Percentiles rank a stretch among this genome's conserved stretches.
Conservation (phyloP, 1,140 invertebrate species). For the Drosophila nannoptera region DNA sequence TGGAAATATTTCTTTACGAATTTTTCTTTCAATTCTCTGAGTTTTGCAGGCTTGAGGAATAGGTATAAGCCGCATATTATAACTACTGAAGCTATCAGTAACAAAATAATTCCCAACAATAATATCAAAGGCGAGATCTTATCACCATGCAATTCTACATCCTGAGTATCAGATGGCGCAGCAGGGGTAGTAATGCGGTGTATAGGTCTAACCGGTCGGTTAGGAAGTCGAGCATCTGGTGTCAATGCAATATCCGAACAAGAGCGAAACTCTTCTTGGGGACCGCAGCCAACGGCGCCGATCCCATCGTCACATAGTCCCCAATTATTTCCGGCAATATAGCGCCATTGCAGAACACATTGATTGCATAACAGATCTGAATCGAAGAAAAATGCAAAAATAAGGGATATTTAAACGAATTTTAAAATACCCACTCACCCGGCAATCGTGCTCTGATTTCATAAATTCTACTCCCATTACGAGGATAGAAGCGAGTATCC, state of each 20-base stretch:
- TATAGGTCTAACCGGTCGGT: slow-evolving; percentile 48
- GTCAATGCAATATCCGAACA: slow-evolving; percentile 90
- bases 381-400: not conserved
- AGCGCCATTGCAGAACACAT: slow-evolving; percentile 75
- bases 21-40: slow-evolving; percentile 8
- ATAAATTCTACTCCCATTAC: slow-evolving; percentile 88
- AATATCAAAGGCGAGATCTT: slow-evolving; percentile 3
- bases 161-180: slow-evolving; percentile 15
- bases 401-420: no score
- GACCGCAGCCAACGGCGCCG: slow-evolving; percentile 81
- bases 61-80: slow-evolving; percentile 41
- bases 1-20: slow-evolving; percentile 15
- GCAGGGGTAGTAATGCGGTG: slow-evolving; percentile 39
- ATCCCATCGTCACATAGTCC: slow-evolving; percentile 80
- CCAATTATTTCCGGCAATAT: slow-evolving; percentile 80
- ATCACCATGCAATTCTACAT: slow-evolving; percentile 6
- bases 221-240: slow-evolving; percentile 74
- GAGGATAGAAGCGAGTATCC: slow-evolving; percentile 85
- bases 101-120: slow-evolving; percentile 12
- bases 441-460: slow-evolving; percentile 87
- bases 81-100: slow-evolving; percentile 11
- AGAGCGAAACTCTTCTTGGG: slow-evolving; percentile 89
- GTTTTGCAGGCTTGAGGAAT: slow-evolving; percentile 44
- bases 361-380: slow-evolving; percentile 78
- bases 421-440: slow-evolving; percentile 54